phyloP scores from a whole-genome alignment of 2,797 vertebrate species.

The Coluber constrictor region DNA sequence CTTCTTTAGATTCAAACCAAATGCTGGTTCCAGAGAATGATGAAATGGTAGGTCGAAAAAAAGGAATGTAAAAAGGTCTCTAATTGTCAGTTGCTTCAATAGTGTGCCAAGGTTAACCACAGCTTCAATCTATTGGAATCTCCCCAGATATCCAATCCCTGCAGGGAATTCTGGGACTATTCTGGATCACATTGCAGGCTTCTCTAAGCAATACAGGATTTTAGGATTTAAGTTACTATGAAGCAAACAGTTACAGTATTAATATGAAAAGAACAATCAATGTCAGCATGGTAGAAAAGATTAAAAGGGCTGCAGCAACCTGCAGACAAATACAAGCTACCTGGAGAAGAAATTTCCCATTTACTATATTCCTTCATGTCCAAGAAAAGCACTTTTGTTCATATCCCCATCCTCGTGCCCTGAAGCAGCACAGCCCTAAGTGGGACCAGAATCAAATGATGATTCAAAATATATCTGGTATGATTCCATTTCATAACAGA shows the following conservation, averaged over 20 bases:
- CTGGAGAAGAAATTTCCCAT: not conserved
- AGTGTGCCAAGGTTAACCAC: not conserved
- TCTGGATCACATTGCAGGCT: not conserved
- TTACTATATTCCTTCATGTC: not conserved
- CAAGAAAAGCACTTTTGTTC: not conserved
- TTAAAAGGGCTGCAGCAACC: not conserved
- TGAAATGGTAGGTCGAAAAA: not conserved
- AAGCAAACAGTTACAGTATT: not conserved
- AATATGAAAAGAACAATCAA: not conserved
- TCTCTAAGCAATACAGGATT: not conserved
- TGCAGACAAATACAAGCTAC: not conserved
- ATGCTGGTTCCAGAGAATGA: not conserved
- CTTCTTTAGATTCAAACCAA: not conserved
- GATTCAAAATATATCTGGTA: not conserved
- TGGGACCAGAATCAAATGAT: not conserved
- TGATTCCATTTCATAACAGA: not conserved
- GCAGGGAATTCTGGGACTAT: not conserved
- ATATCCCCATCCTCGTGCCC: not conserved
- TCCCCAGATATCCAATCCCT: not conserved
- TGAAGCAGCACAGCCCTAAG: not conserved
- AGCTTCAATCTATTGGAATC: not conserved
- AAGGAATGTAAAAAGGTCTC: not conserved
- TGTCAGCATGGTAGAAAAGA: not conserved
- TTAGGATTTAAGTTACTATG: not conserved
- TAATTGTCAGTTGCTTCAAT: not conserved